These are phyloP conservation scores for Acronicta alni DNA, from an alignment of 2,888 invertebrate genomes.

Conservation along the genomic window DNA sequence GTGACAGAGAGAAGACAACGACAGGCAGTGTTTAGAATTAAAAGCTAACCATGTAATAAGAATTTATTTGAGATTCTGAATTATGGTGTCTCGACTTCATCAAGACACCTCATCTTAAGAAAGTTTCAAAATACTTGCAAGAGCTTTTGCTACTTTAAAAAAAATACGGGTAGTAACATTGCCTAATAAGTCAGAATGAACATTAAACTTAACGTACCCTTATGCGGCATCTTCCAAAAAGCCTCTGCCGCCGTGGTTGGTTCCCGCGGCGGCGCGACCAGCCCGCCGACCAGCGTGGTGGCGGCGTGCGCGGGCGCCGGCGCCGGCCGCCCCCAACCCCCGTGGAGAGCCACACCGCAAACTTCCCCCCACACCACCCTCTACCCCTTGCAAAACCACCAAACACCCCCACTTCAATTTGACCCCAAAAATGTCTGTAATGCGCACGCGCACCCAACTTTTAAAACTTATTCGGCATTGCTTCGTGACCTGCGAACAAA, in stretches of 20 bases:
- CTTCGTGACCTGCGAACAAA: slow-evolving; percentile 73
- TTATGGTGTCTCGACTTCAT: no score
- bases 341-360: slow-evolving; percentile 87
- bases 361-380: slow-evolving; percentile 65
- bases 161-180: not conserved
- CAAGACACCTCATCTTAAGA: no score
- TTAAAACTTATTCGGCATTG: slow-evolving; percentile 48
- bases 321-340: slow-evolving; percentile 91
- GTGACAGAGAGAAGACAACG: no score
- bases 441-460: slow-evolving; percentile 54
- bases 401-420: slow-evolving; percentile 29
- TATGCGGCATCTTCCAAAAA: slow-evolving; percentile 96
- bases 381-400: slow-evolving; percentile 41
- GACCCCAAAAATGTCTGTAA: slow-evolving; percentile 31
- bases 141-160: no score
- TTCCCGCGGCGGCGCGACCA: slow-evolving; percentile 92
- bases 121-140: no score
- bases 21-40: no score
- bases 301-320: slow-evolving; percentile 88
- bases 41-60: no score
- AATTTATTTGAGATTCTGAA: no score
- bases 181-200: not conserved
- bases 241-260: slow-evolving; percentile 92
- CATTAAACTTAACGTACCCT: slow-evolving; percentile 89
- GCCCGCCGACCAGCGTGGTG: slow-evolving; percentile 90